Evolutionary conservation across 1,140 invertebrate genomes (phyloP), one percentile per base, ranked within the genome.

Genomic region (Ctenoplectra terminalis): DNA sequence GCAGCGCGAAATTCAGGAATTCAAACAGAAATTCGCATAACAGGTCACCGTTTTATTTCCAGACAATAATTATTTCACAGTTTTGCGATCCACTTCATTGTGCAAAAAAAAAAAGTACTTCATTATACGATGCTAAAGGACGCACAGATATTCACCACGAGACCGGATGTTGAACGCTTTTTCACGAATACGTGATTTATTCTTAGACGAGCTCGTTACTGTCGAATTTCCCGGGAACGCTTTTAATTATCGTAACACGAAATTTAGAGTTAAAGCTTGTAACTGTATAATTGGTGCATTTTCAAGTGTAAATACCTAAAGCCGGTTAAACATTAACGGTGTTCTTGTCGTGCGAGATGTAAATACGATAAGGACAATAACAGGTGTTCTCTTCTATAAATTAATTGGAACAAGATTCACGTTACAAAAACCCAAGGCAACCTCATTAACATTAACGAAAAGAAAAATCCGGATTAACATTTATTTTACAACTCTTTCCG

Each of bases 1-100:
- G 7, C 3, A 72, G 34, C 34, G 50, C 26, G 15, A 23, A 15
- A 43, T 72, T 20, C 40, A 17, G 15, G 15, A 43, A 37, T 54
- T 54, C 1, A 17, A 37, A 8, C 6, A 23, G 26, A 69, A 69
- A 73, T 34, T 34, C 20, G 5, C 29, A 17, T 2, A 11, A 31
- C n/a, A 31, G 3, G 11, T 4, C 4, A 11, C n/a, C n/a, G 11
- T n/a, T 34, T 9, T 46, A 56, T 43, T 43, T 29, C 13, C 23
- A 29, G 8, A 20, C 11, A 54, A 23, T 76, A 74, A 74, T 74
- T 74, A 34, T 46, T n/a, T 26, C 34, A 11, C 5, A 66, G 43
- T 50, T 50, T 50, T 15, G 9, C 40, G 7, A 26, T 34, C 23
- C 31, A 26, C 29, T 46, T 77, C 34, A 23, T 58, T 48, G n/a